A percentile compares a stretch with the other conserved stretches of the same genome.
Conservation (phyloP, 37 sponge, comb jelly and placozoan species). For the Spongia lamella region DNA sequence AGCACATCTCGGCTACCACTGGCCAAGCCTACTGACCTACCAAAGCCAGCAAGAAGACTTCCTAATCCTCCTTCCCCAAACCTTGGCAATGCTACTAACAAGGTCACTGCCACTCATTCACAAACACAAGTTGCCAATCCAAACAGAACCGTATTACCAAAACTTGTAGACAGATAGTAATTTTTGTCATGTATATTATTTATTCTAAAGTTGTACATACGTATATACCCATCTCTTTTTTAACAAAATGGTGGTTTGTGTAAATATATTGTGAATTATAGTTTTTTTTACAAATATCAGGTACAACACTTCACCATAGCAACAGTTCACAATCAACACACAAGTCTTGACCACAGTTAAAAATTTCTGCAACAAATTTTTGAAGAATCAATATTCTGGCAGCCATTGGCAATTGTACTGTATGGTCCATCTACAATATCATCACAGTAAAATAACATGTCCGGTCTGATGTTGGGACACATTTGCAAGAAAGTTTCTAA, state of each 20-base stretch:
- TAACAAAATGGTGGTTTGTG: not conserved
- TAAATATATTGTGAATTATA: not conserved
- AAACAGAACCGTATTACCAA: conserved; percentile 83
- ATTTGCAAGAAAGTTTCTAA: conserved; percentile 37
- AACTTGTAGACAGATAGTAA: conserved; percentile 81
- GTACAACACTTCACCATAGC: too few relatives aligned
- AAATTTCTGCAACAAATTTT: too few relatives aligned
- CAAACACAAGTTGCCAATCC: conserved; percentile 34
- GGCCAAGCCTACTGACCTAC: conserved; percentile 20
- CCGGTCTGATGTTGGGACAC: conserved; percentile 68
- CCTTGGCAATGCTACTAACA: conserved; percentile 13
- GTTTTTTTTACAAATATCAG: too few relatives aligned
- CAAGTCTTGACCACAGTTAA: too few relatives aligned
- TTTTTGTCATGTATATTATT: not conserved
- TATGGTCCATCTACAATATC: conserved; percentile 81
- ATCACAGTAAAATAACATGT: conserved; percentile 85
- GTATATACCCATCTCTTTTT: not conserved
- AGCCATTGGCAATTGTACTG: conserved; percentile 68
- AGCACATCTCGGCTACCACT: conserved; percentile 30
- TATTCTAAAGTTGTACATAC: not conserved
- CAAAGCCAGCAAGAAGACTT: conserved; percentile 16
- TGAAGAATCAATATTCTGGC: conserved; percentile 55
- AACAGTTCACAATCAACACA: too few relatives aligned
- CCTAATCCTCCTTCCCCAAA: conserved; percentile 32
- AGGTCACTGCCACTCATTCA: conserved; percentile 19